Base-by-base conservation (phyloP, 1,140 invertebrate species). In the Heliconius eleuchia region DNA sequence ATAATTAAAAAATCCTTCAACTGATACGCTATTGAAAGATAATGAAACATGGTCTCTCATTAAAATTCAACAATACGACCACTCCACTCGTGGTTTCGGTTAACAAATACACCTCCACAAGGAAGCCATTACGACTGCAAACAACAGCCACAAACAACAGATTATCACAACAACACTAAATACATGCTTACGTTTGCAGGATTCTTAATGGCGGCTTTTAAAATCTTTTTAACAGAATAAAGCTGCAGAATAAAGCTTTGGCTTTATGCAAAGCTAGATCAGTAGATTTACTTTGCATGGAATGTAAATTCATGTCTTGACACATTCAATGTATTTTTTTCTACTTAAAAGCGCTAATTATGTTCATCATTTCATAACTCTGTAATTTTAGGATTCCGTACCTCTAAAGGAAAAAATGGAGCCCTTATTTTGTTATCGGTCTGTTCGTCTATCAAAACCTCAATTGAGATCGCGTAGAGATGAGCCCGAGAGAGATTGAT, bases 41-140 rank as follows among this genome's bases (percentile, higher is more conserved):
- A 76, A 76, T 76, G 79, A 52, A 75, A 72, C 74, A 52, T 23
- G 3, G 71, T 72, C 50, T 46, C 74, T 76, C 70, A 80, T 73
- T 80, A 76, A 76, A 76, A 80, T 73, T 50, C 55, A 80, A 79
- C 76, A 78, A 78, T 73, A 55, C 66, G 37, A 37, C 78, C 37
- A 71, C 50, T 52, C 50, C 74, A 66, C 60, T 52, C 57, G 74
- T 74, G 76, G 74, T 76, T 71, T 66, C 55, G 19, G 39, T 73
- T 74, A 52, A 80, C 71, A 80, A 80, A 76, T 72, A 72, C 74
- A 30, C 72, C 27, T 80, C 18, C 74, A 76, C 23, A 55, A 46
- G 71, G 71, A 73, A 79, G 50, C 72, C 39, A 78, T 74, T 60
- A 78, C 72, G 11, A 71, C 50, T 78, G 77, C 77, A 71, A 79